Base-by-base conservation (phyloP, 2,113 vertebrate genomes). In the Ptilonorhynchus violaceus region DNA sequence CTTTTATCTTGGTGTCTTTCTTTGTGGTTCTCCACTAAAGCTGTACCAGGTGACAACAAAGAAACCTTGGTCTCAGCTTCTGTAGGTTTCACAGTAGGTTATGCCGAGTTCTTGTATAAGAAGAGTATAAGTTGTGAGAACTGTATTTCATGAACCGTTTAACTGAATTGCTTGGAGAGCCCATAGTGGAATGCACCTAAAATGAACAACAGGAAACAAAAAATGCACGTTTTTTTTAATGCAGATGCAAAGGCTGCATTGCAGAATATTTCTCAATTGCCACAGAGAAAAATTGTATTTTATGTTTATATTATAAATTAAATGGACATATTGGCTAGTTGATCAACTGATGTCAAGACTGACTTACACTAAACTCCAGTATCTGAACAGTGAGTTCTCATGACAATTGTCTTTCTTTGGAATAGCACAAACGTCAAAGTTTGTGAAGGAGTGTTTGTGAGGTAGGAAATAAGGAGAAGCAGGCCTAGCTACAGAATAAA, bases 1-100 rank as follows among this genome's bases (percentile, higher is more conserved):
- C 6, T 14, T 33, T 46, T 37, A 13, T 25, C 5, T 55, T 50
- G 52, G 44, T 37, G 39, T 78, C 53, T 60, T 83, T 62, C 74
- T 56, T 68, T 19, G 13, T 59, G 66, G 55, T 84, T 93, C 82
- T 86, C 49, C 52, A 53, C 62, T 76, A 93, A 85, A 83, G 3
- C 39, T n/a, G 20, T 76, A 79, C 76, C 31, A 78, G 76, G 68
- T 95, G 83, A 88, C 74, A 97, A 93, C 41, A 91, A 92, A 85
- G 67, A 85, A 93, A 27, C 27, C 3, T 68, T 94, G 63, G 69
- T 89, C 77, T 76, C 17, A 31, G 22, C 73, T 60, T 24, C 22
- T 73, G 31, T 58, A 46, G 58, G 39, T 89, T 91, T 92, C 74
- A 77, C 52, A 67, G 49, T 24, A 60, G 86, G 31, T 86, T 77